Evolutionary conservation across 2,797 vertebrate genomes (phyloP), one percentile per base, ranked within the genome.

Genomic region (Amblyraja radiata): DNA sequence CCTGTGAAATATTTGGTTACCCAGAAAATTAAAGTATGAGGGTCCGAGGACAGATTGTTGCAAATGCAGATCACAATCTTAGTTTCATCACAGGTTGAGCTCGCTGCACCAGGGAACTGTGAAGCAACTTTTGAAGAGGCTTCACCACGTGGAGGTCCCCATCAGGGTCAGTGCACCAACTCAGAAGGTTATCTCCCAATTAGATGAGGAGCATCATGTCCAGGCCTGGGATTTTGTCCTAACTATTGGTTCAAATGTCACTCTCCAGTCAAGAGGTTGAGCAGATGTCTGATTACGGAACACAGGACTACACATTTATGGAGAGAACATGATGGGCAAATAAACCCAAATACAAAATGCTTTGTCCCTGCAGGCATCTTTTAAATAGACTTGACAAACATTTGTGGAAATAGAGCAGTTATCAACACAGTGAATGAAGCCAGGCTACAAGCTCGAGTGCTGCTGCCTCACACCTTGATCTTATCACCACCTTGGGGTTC

Each of bases 391-490:
- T 58, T 84, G 28, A 11, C 23, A 96, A 96, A 96, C 96, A 94
- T 95, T 96, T 96, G 96, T 96, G 97, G 96, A 96, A 96, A 96
- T 94, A 94, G 96, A 96, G 95, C 95, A 94, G 96, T 96, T 95
- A 96, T 97, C 96, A 95, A 94, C 95, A 94, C 94, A 96, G 95
- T 94, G 95, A 95, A 93, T 94, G 95, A 95, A 93, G 95, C 94
- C 95, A 93, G 93, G 95, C 94, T 93, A 94, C 93, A 23, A 93
- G 93, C 93, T 93, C 65, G 16, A 71, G 68, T 18, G 13, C 68
- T 14, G 68, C 68, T 14, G 68, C 68, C 16, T 71, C 11, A 14
- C 10, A 71, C 13, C 68, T 71, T 71, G 68, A 68, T 68, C 65
- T 18, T 16, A 18, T 68, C 11, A 25, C 71, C 71, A 73, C 21